Percentiles rank a stretch among this genome's conserved stretches.
Conservation (phyloP, 2,113 vertebrate species). For the Oxyura jamaicensis region DNA sequence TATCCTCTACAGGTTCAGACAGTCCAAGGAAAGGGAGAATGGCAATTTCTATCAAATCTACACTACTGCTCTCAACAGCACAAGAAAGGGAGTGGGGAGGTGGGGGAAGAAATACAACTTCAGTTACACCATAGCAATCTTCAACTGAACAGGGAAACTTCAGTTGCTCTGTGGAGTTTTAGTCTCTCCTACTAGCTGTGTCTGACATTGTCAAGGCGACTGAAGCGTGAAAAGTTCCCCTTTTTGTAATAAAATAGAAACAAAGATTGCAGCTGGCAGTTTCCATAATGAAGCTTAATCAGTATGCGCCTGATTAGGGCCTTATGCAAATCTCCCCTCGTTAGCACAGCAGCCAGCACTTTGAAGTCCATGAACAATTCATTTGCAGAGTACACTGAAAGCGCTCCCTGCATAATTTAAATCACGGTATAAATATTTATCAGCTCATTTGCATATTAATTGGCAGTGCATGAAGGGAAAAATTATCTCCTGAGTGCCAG, state of each 20-base stretch:
- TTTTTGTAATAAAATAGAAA: conserved; percentile 97
- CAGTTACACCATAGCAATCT: conserved; percentile 82
- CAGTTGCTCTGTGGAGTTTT: conserved; percentile 84
- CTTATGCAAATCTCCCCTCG: conserved; percentile 98
- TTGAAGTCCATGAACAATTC: conserved; percentile 99
- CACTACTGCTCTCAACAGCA: conserved; percentile 67
- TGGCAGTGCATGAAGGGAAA: conserved; percentile 88
- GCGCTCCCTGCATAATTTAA: conserved; percentile 99
- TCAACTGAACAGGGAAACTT: conserved; percentile 83
- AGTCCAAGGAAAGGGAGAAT: conserved; percentile 73
- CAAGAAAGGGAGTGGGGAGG: conserved; percentile 64
- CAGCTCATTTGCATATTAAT: conserved; percentile 99
- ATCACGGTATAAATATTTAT: conserved; percentile 99
- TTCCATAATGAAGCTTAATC: conserved; percentile 99
- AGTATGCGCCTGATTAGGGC: conserved; percentile 99
- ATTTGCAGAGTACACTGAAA: conserved; percentile 97
- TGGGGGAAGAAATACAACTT: conserved; percentile 76
- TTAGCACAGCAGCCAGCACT: conserved; percentile 96
- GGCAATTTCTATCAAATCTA: conserved; percentile 76
- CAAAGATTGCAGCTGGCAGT: conserved; percentile 99
- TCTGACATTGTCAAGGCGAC: conserved; percentile 95
- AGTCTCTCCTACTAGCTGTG: conserved; percentile 81
- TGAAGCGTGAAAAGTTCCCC: conserved; percentile 94
- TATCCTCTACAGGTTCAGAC: conserved; percentile 72
- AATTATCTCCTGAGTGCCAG: conserved; percentile 88